Percentiles rank a stretch among this genome's conserved stretches.
These are phyloP conservation scores for Aphrocallistes beatrix DNA, from an alignment of 37 sponge, comb jelly and placozoan species.

Conservation along the genomic window DNA sequence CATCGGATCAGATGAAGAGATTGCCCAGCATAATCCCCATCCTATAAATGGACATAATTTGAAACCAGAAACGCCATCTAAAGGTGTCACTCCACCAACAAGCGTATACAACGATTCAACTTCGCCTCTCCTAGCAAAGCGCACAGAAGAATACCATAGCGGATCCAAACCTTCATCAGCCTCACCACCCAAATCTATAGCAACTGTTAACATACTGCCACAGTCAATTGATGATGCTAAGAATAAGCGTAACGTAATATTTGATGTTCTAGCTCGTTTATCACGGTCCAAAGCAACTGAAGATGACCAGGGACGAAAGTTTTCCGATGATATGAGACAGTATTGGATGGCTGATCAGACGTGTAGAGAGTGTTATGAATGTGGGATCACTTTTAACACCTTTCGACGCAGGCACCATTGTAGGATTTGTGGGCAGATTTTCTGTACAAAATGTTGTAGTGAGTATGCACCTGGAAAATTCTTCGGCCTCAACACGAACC, in stretches of 20 bases:
- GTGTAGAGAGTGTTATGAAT: conserved; percentile 78
- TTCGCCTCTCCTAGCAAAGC: not conserved
- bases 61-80: not conserved
- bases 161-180: conserved; percentile 3
- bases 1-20: not conserved
- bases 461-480: conserved; percentile 44
- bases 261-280: not conserved
- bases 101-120: not conserved
- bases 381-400: conserved; percentile 53
- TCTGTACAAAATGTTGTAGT: conserved; percentile 70
- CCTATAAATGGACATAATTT: not conserved
- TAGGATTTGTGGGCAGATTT: conserved; percentile 85
- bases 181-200: not conserved
- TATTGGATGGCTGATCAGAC: conserved; percentile 93
- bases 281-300: not conserved
- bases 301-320: not conserved
- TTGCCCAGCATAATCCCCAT: not conserved
- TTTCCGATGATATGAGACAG: conserved; percentile 32
- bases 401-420: conserved; percentile 78
- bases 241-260: not conserved
- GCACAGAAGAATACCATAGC: not conserved
- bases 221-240: not conserved
- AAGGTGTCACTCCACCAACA: not conserved
- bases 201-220: too few species aligned
- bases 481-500: not conserved